Evolutionary conservation across 2,888 invertebrate genomes (phyloP).

Genomic region (Oxystoma pomonae): DNA sequence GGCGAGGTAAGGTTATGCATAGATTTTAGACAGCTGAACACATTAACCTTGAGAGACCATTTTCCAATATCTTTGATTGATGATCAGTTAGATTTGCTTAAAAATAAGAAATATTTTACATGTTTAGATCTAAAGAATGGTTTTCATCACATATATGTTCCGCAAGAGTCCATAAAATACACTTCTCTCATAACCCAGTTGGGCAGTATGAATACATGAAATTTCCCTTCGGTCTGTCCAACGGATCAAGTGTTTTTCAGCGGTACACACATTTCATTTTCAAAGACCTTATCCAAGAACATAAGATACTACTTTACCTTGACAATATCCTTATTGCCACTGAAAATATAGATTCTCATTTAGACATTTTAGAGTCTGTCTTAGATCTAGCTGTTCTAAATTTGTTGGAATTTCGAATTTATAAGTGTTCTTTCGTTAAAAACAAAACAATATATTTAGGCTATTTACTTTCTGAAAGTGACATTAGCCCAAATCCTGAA

Average conservation of each 20-base stretch:
- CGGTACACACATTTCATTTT: constrained; percentile 27
- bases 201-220: constrained; percentile 35
- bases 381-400: constrained; percentile 26
- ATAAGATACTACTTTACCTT: constrained; percentile 24
- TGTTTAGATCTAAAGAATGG: constrained; percentile 15
- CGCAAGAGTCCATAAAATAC: constrained; percentile 25
- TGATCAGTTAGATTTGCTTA: constrained; percentile 15
- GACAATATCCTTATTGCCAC: constrained; percentile 28
- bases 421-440: constrained; percentile 30
- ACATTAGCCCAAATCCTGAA: constrained; percentile 10
- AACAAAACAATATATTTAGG: constrained; percentile 30
- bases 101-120: constrained; percentile 19
- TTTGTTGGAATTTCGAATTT: no score
- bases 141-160: constrained; percentile 14
- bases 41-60: constrained; percentile 12
- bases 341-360: constrained; percentile 21
- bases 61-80: constrained; percentile 19
- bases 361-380: constrained; percentile 23
- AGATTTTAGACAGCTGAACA: constrained; percentile 18
- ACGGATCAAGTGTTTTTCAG: constrained; percentile 27
- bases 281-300: constrained; percentile 16
- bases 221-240: constrained; percentile 35
- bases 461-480: constrained; percentile 24
- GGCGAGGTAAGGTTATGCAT: constrained; percentile 12
- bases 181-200: constrained; percentile 33